phyloP scores from a whole-genome alignment of 2,888 invertebrate genomes.

The Nowickia ferox region DNA sequence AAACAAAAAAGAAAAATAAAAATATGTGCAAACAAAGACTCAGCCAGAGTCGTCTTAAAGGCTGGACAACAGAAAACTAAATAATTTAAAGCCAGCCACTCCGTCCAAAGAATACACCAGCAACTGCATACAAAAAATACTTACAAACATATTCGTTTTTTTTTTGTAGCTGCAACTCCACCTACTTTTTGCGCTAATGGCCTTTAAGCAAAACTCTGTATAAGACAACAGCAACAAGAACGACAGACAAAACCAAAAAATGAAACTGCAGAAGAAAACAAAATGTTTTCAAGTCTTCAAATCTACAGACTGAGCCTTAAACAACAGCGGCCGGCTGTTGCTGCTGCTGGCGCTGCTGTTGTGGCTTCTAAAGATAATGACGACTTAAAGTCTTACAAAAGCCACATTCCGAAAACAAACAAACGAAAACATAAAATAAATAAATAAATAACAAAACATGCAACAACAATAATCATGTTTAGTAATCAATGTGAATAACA shows the following conservation, averaged over 20 bases:
- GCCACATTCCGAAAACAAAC: constrained; percentile 57
- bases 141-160: not conserved
- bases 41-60: constrained; percentile 61
- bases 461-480: constrained; percentile 45
- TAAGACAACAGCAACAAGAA: constrained; percentile 3
- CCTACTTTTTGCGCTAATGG: constrained; percentile 72
- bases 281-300: constrained; percentile 22
- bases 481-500: constrained; percentile 48
- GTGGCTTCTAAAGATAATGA: constrained; percentile 44
- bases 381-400: constrained; percentile 71
- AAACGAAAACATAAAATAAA: constrained; percentile 28
- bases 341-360: constrained; percentile 13
- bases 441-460: constrained; percentile 29
- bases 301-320: constrained; percentile 30
- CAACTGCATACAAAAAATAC: constrained; percentile 16
- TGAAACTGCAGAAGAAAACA: not conserved
- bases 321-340: constrained; percentile 17
- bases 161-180: constrained; percentile 66
- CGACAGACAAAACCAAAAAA: constrained; percentile 21
- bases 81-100: constrained; percentile 37
- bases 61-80: constrained; percentile 57
- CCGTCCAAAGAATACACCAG: constrained; percentile 41
- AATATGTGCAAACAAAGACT: constrained; percentile 48
- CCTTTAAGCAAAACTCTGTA: constrained; percentile 57
- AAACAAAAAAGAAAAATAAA: constrained; percentile 12